A percentile compares a stretch with the other conserved stretches of the same genome.
Conservation (phyloP, 2,797 vertebrate species). For the Cossypha caffra region DNA sequence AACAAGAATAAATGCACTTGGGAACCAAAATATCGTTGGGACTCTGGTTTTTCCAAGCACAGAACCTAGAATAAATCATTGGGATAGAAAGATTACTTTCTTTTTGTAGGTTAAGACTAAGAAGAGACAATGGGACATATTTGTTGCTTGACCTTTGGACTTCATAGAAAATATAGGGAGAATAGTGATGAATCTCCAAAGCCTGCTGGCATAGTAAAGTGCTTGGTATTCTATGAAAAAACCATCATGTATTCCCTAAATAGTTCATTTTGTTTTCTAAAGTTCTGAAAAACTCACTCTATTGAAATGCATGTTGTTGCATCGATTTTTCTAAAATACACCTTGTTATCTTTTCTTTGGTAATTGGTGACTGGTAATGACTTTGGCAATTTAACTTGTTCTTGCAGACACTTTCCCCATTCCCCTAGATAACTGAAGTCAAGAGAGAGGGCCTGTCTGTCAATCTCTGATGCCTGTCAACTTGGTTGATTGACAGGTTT, state of each 20-base stretch:
- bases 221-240: constrained; percentile 77
- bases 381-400: constrained; percentile 90
- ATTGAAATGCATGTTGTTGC: constrained; percentile 84
- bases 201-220: constrained; percentile 13
- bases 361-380: constrained; percentile 95
- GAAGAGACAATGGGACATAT: constrained; percentile 38
- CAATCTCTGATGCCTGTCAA: constrained; percentile 86
- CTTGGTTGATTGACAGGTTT: constrained; percentile 87
- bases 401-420: constrained; percentile 85
- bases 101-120: constrained; percentile 16
- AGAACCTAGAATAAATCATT: background rate
- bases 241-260: constrained; percentile 80
- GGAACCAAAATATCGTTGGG: background rate
- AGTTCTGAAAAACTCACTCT: constrained; percentile 80
- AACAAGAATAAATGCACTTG: background rate
- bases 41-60: background rate
- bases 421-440: constrained; percentile 89
- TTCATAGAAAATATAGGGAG: constrained; percentile 59
- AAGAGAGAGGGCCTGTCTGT: constrained; percentile 82
- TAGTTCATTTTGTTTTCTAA: constrained; percentile 83
- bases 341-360: constrained; percentile 91
- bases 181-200: constrained; percentile 75
- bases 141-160: constrained; percentile 70
- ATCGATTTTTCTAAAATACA: constrained; percentile 87
- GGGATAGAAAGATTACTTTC: background rate